A percentile compares a stretch with the other conserved stretches of the same genome.
Conservation (phyloP, 2,888 invertebrate species). For the Yponomeuta plumbellus region DNA sequence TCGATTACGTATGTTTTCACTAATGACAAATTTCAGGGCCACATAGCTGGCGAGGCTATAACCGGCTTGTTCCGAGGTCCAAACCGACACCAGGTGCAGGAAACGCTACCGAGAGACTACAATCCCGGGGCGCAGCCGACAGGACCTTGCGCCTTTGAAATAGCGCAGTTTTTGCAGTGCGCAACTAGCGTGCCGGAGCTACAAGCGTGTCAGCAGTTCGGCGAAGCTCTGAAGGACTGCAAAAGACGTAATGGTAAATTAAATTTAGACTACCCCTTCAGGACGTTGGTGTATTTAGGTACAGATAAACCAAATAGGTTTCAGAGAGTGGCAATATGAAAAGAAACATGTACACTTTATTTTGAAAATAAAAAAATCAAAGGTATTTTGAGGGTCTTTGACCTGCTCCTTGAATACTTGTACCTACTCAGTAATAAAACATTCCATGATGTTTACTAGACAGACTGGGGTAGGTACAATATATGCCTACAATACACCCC, state of each 20-base stretch:
- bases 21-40: slow-evolving; percentile 77
- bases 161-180: slow-evolving; percentile 96
- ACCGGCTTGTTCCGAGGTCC: slow-evolving; percentile 67
- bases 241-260: slow-evolving; percentile 83
- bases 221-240: slow-evolving; percentile 96
- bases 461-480: no score
- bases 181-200: slow-evolving; percentile 89
- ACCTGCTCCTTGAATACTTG: no score
- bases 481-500: no score
- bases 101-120: slow-evolving; percentile 51
- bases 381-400: no score
- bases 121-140: slow-evolving; percentile 66
- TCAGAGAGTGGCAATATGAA: background rate
- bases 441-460: no score
- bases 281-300: background rate
- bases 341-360: no score
- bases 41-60: slow-evolving; percentile 91
- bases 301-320: no score
- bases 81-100: slow-evolving; percentile 46
- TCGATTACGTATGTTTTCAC: background rate
- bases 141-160: slow-evolving; percentile 93
- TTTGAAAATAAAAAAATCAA: no score
- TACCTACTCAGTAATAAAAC: no score
- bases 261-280: background rate
- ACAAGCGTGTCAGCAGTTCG: slow-evolving; percentile 94